These are phyloP conservation scores for Acromyrmex charruanus DNA, from an alignment of 1,140 invertebrate species.

Conservation along the genomic window DNA sequence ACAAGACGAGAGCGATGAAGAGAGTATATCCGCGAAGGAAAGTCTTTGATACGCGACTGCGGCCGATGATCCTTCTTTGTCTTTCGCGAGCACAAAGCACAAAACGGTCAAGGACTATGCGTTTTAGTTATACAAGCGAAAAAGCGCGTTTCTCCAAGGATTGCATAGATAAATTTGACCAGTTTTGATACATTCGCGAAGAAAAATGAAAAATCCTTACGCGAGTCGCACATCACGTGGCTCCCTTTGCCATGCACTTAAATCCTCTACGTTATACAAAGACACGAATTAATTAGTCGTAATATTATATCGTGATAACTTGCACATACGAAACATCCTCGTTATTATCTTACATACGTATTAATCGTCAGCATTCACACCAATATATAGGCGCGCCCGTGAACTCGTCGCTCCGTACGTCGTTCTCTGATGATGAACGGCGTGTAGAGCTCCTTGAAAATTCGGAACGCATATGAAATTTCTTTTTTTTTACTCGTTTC, in stretches of 20 bases:
- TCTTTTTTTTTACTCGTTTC: constrained; percentile 32
- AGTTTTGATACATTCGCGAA: background rate
- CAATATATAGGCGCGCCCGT: constrained; percentile 62
- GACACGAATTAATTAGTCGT: constrained; percentile 76
- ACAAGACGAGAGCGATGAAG: constrained; percentile 73
- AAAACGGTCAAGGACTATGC: no score
- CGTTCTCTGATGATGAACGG: constrained; percentile 9
- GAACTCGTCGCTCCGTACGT: constrained; percentile 64
- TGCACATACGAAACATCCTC: constrained; percentile 73
- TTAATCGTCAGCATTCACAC: constrained; percentile 75
- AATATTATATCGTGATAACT: constrained; percentile 77
- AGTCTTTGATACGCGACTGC: constrained; percentile 3
- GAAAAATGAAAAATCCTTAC: background rate
- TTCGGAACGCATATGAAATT: constrained; percentile 56
- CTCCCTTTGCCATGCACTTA: constrained; percentile 64
- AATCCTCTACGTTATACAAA: constrained; percentile 75
- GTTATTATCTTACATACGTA: constrained; percentile 75
- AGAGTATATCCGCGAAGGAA: background rate
- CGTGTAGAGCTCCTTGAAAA: constrained; percentile 38
- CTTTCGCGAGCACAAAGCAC: background rate
- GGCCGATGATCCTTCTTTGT: background rate
- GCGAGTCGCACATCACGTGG: background rate
- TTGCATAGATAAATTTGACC: background rate
- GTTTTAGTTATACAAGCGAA: background rate
- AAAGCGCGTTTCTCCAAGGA: background rate